phyloP scores from a whole-genome alignment of 2,888 invertebrate species.

The Rhogogaster chlorosoma region DNA sequence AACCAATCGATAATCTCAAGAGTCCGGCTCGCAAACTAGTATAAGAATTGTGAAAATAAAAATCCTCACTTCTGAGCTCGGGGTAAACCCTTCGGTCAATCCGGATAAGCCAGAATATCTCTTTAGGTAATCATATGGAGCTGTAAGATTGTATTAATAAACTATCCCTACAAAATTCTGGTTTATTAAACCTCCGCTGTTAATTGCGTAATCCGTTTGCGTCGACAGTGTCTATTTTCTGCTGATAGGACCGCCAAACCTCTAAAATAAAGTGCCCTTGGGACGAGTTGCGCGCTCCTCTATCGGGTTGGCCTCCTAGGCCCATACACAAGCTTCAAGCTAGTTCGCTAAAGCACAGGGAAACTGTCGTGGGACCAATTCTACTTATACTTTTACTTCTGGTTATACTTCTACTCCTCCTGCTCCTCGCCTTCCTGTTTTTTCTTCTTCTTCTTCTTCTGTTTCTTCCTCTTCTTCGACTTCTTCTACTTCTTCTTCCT shows the following conservation, averaged over 20 bases:
- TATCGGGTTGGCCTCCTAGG: conserved; percentile 29
- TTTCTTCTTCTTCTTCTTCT: not conserved
- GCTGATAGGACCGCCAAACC: conserved; percentile 52
- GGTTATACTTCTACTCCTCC: not conserved
- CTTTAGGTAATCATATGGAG: not conserved
- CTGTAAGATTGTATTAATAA: conserved; percentile 41
- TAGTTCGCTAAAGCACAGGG: not conserved
- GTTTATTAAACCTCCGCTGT: conserved; percentile 51
- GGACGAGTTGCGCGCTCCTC: conserved; percentile 43
- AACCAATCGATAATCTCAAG: conserved; percentile 33
- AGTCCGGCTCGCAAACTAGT: not conserved
- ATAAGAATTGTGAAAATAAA: not conserved
- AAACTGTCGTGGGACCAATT: conserved; percentile 38
- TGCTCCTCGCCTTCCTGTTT: not conserved
- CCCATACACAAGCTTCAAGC: conserved; percentile 18
- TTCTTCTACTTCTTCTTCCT: not conserved
- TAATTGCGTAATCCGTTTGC: conserved; percentile 53
- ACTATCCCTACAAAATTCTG: conserved; percentile 39
- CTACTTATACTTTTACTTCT: conserved; percentile 30
- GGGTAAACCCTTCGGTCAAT: not conserved
- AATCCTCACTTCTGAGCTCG: not conserved
- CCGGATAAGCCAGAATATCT: not conserved
- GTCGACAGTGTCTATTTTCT: conserved; percentile 51
- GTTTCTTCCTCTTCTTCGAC: not conserved
- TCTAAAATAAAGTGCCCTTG: conserved; percentile 54